Evolutionary conservation across 2,113 vertebrate species (phyloP).

Genomic region (Solea solea): DNA sequence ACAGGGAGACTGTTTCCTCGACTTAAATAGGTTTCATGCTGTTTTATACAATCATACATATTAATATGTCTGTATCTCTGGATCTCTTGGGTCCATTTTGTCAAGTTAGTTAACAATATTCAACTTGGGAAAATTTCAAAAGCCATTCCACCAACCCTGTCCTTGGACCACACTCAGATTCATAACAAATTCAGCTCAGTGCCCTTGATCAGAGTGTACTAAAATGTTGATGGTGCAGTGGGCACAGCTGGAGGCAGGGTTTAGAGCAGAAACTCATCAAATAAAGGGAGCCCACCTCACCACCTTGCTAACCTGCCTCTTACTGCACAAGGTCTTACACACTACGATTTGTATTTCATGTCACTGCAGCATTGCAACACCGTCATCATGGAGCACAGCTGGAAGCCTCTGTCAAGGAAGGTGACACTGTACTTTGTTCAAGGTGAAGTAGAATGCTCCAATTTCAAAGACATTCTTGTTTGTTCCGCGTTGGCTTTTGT

Average conservation of each 20-base stretch:
- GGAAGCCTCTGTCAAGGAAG: slow-evolving; percentile 40
- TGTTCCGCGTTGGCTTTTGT: slow-evolving; percentile 46
- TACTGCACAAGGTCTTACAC: neutral
- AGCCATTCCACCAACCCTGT: slow-evolving; percentile 1
- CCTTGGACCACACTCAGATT: neutral
- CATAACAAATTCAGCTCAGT: slow-evolving; percentile 2
- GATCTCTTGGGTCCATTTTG: slow-evolving; percentile 33
- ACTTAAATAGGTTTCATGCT: slow-evolving; percentile 40
- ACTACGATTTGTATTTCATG: neutral
- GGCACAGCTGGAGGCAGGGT: neutral
- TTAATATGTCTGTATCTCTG: slow-evolving; percentile 24
- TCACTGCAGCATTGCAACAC: neutral
- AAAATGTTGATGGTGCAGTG: neutral
- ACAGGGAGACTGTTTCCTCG: slow-evolving; percentile 16
- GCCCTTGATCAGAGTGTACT: slow-evolving; percentile 3
- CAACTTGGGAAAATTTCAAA: slow-evolving; percentile 12
- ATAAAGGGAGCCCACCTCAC: neutral
- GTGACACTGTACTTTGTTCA: slow-evolving; percentile 32
- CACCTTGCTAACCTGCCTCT: neutral
- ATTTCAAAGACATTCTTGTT: slow-evolving; percentile 67
- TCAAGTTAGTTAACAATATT: slow-evolving; percentile 5
- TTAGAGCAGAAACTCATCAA: slow-evolving; percentile 5
- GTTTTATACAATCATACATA: slow-evolving; percentile 50
- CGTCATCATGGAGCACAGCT: slow-evolving; percentile 1
- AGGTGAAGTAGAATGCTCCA: slow-evolving; percentile 33